These are phyloP conservation scores for Bombus consobrinus DNA, from an alignment of 1,140 invertebrate species.

Conservation along the genomic window DNA sequence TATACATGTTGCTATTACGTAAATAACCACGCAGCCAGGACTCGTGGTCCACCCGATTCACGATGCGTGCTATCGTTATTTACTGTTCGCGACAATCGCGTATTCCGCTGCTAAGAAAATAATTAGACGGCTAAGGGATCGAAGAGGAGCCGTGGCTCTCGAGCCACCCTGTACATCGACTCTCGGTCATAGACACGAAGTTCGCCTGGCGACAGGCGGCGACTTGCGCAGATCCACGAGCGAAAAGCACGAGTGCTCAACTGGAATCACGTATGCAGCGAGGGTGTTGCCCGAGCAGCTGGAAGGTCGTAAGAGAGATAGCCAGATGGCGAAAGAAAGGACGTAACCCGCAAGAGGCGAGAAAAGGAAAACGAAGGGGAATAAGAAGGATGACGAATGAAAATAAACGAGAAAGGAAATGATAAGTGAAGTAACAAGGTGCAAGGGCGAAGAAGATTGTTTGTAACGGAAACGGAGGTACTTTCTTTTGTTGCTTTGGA, in stretches of 20 bases:
- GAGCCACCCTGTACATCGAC: conserved; percentile 38
- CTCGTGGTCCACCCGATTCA: too few relatives aligned
- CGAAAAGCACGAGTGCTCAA: not conserved
- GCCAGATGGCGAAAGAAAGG: too few relatives aligned
- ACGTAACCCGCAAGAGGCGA: too few relatives aligned
- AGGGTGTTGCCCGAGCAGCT: conserved; percentile 21
- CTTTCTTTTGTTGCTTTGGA: not conserved
- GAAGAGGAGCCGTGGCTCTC: not conserved
- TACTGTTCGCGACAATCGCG: not conserved
- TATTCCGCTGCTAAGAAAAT: conserved; percentile 2
- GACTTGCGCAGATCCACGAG: conserved; percentile 32
- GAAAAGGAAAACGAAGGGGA: not conserved
- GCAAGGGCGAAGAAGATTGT: not conserved
- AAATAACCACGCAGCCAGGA: not conserved
- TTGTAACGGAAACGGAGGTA: not conserved
- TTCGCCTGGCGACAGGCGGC: conserved; percentile 31
- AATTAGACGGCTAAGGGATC: not conserved
- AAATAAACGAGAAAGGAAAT: too few relatives aligned
- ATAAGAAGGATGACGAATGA: not conserved
- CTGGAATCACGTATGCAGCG: conserved; percentile 32
- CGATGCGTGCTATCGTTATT: not conserved
- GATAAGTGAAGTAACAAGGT: not conserved
- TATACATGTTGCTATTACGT: too few relatives aligned
- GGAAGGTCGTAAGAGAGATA: not conserved
- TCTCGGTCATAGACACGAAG: conserved; percentile 39